Conservation (phyloP, 2,888 invertebrate species). For the Phania funesta region DNA sequence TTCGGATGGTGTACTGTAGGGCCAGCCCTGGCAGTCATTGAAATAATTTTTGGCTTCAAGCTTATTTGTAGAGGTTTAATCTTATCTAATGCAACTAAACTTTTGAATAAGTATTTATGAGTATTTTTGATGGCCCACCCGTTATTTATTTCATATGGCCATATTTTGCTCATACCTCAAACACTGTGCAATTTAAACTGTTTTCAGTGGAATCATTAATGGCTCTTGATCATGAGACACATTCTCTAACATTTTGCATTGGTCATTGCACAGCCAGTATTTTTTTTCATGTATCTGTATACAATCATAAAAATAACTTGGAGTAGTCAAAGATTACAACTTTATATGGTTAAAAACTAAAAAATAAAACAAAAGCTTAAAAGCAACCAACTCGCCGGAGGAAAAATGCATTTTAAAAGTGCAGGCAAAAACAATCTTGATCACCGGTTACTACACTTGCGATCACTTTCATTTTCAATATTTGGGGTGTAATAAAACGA, state of each 20-base stretch:
- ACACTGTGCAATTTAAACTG: slow-evolving; percentile 22
- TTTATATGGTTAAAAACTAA: slow-evolving; percentile 11
- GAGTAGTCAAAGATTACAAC: slow-evolving; percentile 1
- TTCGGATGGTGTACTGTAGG: no score
- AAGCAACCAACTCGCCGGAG: neutral
- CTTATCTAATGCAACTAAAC: no score
- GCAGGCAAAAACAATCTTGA: slow-evolving; percentile 29
- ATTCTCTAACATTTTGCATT: neutral
- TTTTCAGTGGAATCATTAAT: slow-evolving; percentile 20
- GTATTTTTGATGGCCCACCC: no score
- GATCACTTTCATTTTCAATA: slow-evolving; percentile 47
- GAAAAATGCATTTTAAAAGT: slow-evolving; percentile 14
- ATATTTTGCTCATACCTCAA: neutral
- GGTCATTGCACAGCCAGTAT: slow-evolving; percentile 38
- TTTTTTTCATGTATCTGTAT: slow-evolving; percentile 10
- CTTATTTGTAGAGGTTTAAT: no score
- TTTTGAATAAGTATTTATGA: no score
- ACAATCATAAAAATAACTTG: neutral
- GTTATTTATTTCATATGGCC: neutral
- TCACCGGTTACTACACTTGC: slow-evolving; percentile 28
- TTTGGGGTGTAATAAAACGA: slow-evolving; percentile 40
- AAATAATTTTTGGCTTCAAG: no score
- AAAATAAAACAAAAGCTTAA: neutral
- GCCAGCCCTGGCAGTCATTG: no score
- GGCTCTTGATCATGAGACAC: slow-evolving; percentile 32